Percentiles rank a stretch among this genome's conserved stretches.
Conservation (phyloP, 2,113 vertebrate species). For the Upupa epops region DNA sequence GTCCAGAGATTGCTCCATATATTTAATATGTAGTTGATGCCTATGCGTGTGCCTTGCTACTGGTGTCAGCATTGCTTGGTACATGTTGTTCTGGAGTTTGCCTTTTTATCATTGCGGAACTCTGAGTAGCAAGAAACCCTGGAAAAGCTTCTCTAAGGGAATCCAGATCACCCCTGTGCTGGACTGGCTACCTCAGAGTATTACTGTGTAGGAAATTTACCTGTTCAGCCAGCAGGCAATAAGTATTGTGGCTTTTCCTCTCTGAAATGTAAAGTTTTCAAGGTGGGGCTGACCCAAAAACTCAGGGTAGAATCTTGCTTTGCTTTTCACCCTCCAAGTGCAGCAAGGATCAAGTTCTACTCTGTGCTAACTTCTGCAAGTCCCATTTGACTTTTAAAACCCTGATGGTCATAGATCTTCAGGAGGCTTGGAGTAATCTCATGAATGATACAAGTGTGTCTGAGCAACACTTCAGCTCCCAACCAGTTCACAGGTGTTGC, state of each 20-base stretch:
- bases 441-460: background rate
- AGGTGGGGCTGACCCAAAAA: background rate
- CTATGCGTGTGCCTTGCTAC: rapidly evolving
- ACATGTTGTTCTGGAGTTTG: background rate
- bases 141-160: background rate
- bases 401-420: background rate
- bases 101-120: background rate
- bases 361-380: background rate
- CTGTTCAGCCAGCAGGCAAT: background rate
- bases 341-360: background rate
- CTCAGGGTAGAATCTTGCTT: background rate
- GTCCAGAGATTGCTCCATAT: background rate
- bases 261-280: background rate
- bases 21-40: background rate
- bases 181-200: background rate
- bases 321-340: background rate
- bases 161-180: background rate
- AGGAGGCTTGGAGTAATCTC: background rate
- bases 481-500: background rate
- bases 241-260: background rate
- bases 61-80: background rate
- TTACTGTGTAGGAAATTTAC: background rate
- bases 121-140: background rate
- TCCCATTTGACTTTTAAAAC: background rate
- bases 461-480: background rate